Conservation (phyloP, 2,113 vertebrate species). For the Cololabis saira region DNA sequence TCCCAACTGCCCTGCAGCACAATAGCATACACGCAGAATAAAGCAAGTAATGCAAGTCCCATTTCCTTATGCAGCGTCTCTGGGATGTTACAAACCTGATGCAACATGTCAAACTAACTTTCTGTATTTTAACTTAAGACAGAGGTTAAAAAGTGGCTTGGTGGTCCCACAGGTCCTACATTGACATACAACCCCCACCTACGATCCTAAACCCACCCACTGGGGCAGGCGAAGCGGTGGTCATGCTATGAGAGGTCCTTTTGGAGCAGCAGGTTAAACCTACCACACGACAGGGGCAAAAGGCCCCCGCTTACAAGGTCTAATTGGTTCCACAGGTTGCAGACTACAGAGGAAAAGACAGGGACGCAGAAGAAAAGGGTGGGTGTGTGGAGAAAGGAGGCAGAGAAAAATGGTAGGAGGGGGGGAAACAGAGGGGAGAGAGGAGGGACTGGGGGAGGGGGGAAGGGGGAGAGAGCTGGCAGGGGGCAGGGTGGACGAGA, state of each 20-base stretch:
- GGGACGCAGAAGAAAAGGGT: constrained; percentile 1
- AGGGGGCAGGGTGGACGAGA: neutral
- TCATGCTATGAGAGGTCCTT: constrained; percentile 62
- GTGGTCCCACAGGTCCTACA: constrained; percentile 64
- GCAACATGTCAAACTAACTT: constrained; percentile 16
- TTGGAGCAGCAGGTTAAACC: constrained; percentile 70
- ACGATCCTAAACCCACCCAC: constrained; percentile 71
- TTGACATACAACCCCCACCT: constrained; percentile 35
- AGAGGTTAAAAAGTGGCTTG: constrained; percentile 54
- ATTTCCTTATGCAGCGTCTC: neutral
- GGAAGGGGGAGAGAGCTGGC: neutral
- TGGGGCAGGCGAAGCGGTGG: constrained; percentile 54
- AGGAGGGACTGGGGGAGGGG: constrained; percentile 18
- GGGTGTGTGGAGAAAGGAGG: constrained; percentile 34
- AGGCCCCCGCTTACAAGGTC: constrained; percentile 60
- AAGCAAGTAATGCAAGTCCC: neutral
- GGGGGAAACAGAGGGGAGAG: neutral
- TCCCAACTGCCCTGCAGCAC: constrained; percentile 34
- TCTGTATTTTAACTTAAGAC: constrained; percentile 32
- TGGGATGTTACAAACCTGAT: constrained; percentile 1
- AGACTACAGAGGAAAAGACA: constrained; percentile 56
- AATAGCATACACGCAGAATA: neutral
- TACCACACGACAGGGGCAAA: constrained; percentile 73
- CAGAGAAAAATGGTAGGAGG: constrained; percentile 17
- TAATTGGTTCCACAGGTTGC: constrained; percentile 83